Evolutionary conservation across 1,140 invertebrate species (phyloP).

Genomic region (Bradynema listronoti): DNA sequence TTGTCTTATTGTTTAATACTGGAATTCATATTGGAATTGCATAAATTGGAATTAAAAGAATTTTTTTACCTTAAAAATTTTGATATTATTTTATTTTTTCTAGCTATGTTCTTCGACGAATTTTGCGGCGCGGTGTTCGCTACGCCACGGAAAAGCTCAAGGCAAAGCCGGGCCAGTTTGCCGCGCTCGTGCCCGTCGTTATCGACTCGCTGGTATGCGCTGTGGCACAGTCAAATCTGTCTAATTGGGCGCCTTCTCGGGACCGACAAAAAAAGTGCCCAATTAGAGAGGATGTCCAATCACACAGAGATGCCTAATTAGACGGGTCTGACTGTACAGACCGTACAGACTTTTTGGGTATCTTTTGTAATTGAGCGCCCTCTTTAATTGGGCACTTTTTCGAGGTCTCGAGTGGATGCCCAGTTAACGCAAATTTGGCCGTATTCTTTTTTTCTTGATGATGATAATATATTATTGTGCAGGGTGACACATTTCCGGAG

Average conservation of each 20-base stretch:
- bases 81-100: slow-evolving; percentile 3
- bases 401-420: neutral
- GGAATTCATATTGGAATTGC: slow-evolving; percentile 14
- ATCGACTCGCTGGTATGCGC: slow-evolving; percentile 23
- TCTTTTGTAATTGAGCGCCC: too few species aligned
- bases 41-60: neutral
- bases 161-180: slow-evolving; percentile 89
- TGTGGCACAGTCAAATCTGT: too few species aligned
- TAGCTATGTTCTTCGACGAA: slow-evolving; percentile 78
- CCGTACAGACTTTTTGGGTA: too few species aligned
- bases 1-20: neutral
- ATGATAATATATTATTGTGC: too few species aligned
- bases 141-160: slow-evolving; percentile 93
- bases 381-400: too few species aligned
- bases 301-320: too few species aligned
- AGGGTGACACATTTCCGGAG: slow-evolving; percentile 89
- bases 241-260: too few species aligned
- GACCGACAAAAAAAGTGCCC: too few species aligned
- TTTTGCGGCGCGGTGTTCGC: slow-evolving; percentile 80
- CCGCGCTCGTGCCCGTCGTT: slow-evolving; percentile 59
- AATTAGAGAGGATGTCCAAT: too few species aligned
- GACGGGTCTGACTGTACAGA: too few species aligned
- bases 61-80: neutral
- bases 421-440: neutral
- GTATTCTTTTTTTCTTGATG: slow-evolving; percentile 4